phyloP scores from a whole-genome alignment of 2,888 invertebrate species.

The Monoplex corrugatus region DNA sequence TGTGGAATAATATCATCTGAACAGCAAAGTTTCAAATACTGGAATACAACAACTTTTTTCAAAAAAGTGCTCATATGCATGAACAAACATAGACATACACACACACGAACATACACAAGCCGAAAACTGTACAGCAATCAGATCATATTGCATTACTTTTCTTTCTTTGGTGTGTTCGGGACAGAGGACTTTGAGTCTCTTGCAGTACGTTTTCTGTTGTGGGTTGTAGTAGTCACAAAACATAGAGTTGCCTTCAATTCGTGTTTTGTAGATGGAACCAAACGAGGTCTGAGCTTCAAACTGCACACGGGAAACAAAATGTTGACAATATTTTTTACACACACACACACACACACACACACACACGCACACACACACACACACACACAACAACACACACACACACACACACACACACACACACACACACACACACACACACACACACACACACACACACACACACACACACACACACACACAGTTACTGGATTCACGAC shows the following conservation, averaged over 20 bases:
- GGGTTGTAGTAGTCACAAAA: conserved; percentile 98
- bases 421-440: no score
- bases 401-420: no score
- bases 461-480: no score
- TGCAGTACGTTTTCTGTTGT: conserved; percentile 94
- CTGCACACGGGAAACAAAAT: conserved; percentile 79
- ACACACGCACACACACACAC: no score
- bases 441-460: no score
- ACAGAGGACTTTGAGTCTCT: conserved; percentile 95
- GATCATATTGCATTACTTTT: conserved; percentile 65
- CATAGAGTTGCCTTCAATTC: conserved; percentile 97
- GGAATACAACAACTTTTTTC: no score
- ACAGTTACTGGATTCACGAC: no score
- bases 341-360: not conserved
- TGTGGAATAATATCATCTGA: no score
- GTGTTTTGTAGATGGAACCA: conserved; percentile 95
- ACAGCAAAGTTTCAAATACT: no score
- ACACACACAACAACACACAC: no score
- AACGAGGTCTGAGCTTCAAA: conserved; percentile 98
- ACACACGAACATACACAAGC: not conserved
- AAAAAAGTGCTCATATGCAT: not conserved
- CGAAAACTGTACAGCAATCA: no score
- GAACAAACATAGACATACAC: not conserved
- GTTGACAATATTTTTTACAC: not conserved
- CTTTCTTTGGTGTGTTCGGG: conserved; percentile 95